phyloP scores from a whole-genome alignment of 2,888 invertebrate genomes.

The Priocnemis perturbator region DNA sequence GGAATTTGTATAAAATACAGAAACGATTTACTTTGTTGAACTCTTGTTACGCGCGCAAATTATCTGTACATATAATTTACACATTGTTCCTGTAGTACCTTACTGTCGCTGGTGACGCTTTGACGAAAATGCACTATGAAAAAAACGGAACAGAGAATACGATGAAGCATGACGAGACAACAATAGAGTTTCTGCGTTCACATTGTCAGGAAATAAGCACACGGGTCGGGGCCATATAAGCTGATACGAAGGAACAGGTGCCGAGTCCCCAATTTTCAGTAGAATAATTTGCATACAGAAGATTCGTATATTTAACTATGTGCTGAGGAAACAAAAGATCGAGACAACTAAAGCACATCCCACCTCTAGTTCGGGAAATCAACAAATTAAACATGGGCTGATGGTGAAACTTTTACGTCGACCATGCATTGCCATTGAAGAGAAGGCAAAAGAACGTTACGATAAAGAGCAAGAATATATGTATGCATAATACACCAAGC shows the following conservation, averaged over 20 bases:
- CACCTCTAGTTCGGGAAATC: too few relatives aligned
- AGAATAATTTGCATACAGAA: too few relatives aligned
- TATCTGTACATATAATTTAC: slow-evolving; percentile 35
- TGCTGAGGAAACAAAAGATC: too few relatives aligned
- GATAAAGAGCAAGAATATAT: slow-evolving; percentile 49
- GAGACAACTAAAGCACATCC: too few relatives aligned
- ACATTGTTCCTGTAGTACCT: slow-evolving; percentile 45
- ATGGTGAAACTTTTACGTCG: slow-evolving; percentile 1
- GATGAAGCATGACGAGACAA: slow-evolving; percentile 32
- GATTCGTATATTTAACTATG: too few relatives aligned
- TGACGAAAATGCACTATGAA: slow-evolving; percentile 25
- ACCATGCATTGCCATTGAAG: slow-evolving; percentile 43
- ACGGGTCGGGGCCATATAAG: too few relatives aligned
- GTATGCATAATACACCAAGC: slow-evolving; percentile 69
- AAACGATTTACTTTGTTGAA: neutral
- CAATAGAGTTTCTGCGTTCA: too few relatives aligned
- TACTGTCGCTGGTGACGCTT: slow-evolving; percentile 35
- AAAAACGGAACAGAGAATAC: slow-evolving; percentile 38
- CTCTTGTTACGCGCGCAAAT: slow-evolving; percentile 23
- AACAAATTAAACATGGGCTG: too few relatives aligned
- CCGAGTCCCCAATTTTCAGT: too few relatives aligned
- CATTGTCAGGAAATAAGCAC: too few relatives aligned
- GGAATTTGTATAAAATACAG: too few relatives aligned
- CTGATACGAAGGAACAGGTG: too few relatives aligned
- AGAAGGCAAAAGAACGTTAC: slow-evolving; percentile 9